These are phyloP conservation scores for Phortica magna DNA, from an alignment of 2,888 invertebrate species.

Conservation along the genomic window DNA sequence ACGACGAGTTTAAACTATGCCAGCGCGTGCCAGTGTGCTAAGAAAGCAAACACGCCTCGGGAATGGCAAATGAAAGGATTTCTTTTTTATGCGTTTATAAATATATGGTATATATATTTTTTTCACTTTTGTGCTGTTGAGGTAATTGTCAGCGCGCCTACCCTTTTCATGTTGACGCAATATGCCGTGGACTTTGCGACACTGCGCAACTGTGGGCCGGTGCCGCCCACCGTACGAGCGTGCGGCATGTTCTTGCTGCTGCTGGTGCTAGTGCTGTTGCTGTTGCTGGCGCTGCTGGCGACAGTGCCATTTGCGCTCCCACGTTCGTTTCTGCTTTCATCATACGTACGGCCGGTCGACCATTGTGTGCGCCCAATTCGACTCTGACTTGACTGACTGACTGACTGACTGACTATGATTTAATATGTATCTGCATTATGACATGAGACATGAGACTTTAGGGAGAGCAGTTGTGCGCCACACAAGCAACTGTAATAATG, in stretches of 20 bases:
- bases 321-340: constrained; percentile 15
- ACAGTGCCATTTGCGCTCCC: constrained; percentile 3
- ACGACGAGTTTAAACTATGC: constrained; percentile 4
- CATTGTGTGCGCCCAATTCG: constrained; percentile 12
- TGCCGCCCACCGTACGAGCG: background rate
- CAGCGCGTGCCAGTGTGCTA: background rate
- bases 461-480: background rate
- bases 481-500: background rate
- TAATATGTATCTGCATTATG: constrained; percentile 58
- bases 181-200: background rate
- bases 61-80: background rate
- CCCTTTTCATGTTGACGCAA: constrained; percentile 25
- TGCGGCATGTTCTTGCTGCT: background rate
- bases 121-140: background rate
- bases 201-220: background rate
- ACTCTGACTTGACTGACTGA: constrained; percentile 11
- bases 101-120: background rate
- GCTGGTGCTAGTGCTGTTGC: background rate
- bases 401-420: constrained; percentile 50
- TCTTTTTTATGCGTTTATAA: too few species aligned
- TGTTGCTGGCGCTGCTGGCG: background rate
- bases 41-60: background rate
- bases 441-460: constrained; percentile 47
- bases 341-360: background rate
- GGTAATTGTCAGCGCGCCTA: constrained; percentile 26